These are phyloP conservation scores for Iselma pallidipennis DNA, from an alignment of 2,888 invertebrate genomes.

Conservation along the genomic window DNA sequence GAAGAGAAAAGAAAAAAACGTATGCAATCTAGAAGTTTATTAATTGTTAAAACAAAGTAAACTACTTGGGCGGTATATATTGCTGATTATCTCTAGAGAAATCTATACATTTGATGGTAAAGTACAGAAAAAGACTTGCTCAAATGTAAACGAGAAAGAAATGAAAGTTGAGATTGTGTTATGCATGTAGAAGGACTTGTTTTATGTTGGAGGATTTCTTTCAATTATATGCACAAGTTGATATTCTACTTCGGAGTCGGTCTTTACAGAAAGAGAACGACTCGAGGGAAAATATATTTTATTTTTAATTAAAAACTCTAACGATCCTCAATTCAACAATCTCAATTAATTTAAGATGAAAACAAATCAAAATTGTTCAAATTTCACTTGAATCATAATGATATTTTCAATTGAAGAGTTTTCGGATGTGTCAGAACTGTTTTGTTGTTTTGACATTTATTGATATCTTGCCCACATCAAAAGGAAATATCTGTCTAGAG, in stretches of 20 bases:
- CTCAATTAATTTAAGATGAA: not conserved
- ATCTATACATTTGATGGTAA: slow-evolving; percentile 8
- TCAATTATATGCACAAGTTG: no score
- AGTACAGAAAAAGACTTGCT: not conserved
- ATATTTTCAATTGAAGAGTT: no score
- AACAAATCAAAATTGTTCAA: not conserved
- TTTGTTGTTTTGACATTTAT: no score
- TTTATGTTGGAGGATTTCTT: no score
- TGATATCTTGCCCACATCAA: no score
- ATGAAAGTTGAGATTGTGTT: not conserved
- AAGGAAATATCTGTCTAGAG: not conserved
- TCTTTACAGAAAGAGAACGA: not conserved
- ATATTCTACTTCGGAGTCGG: no score
- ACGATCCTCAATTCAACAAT: no score
- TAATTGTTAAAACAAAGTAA: slow-evolving; percentile 22
- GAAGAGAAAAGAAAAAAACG: not conserved
- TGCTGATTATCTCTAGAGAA: slow-evolving; percentile 19
- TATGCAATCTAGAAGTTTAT: slow-evolving; percentile 7
- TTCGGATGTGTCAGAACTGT: no score
- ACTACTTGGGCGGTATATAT: slow-evolving; percentile 2
- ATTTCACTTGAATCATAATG: no score
- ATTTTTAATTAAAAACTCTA: not conserved
- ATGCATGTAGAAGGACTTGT: no score
- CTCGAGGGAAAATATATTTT: not conserved
- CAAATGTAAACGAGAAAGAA: not conserved